Base-by-base conservation (phyloP, 2,113 vertebrate species). In the Excalfactoria chinensis region DNA sequence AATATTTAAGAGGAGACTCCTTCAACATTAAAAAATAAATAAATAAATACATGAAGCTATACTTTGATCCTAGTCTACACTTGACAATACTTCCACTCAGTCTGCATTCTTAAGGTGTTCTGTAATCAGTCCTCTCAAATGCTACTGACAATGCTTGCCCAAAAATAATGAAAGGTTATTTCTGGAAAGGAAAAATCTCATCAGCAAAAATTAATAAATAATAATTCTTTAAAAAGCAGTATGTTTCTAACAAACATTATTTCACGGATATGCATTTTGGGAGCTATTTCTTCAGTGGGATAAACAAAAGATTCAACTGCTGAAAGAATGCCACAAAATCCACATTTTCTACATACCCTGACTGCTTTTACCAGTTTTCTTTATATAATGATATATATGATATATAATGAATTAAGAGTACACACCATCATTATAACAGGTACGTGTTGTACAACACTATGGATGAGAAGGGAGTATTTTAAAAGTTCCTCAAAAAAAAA, bases 281-380 rank as follows among this genome's bases (percentile, higher is more conserved):
- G n/a, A 74, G 15, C 41, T 46, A 72, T 9, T 10, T 43, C 17
- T 75, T 75, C 67, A 74, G 60, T 0, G 46, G 9, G 44, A 37
- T 43, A 55, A 89, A 56, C 41, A 63, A 84, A 5, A 60, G 17
- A 17, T 77, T 74, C 63, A 62, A 53, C 48, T 49, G 11, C 22
- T 3, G 22, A 30, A 84, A 64, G 25, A 81, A 46, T 51, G 67
- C 35, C 48, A 56, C 25, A 82, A 32, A 89, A 51, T 11, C 18
- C 58, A 35, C 28, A 10, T 44, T 67, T 25, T 62, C 53, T 37
- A 67, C 16, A 30, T 2, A 3, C 28, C 6, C 32, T 0, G 0
- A 62, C 26, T 83, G 70, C 7, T 84, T 88, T 49, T 1, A 1
- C 10, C 70, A 7, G 5, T 22, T 56, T 71, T 32, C 32, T 69